These are phyloP conservation scores for Malaclemys terrapin DNA, from an alignment of 2,113 vertebrate species.

Conservation along the genomic window DNA sequence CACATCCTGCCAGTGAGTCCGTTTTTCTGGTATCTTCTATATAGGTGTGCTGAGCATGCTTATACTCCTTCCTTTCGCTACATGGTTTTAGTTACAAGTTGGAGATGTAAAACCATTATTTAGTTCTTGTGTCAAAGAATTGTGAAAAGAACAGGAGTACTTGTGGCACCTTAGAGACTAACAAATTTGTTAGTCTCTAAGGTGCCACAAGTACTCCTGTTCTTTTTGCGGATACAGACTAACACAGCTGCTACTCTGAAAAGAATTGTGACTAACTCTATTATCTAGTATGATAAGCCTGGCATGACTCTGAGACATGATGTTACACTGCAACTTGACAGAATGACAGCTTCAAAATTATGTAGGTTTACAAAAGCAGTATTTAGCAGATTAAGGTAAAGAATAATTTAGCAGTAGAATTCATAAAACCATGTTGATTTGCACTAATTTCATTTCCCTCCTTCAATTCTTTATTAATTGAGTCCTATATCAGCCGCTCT, in stretches of 20 bases:
- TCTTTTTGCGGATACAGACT: no score
- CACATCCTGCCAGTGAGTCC: slow-evolving; percentile 82
- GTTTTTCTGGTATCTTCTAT: slow-evolving; percentile 84
- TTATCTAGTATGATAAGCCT: slow-evolving; percentile 70
- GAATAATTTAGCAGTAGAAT: not conserved
- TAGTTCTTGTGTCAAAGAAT: slow-evolving; percentile 79
- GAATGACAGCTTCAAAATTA: not conserved
- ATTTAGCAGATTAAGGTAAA: not conserved
- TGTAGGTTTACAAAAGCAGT: not conserved
- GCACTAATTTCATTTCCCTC: no score
- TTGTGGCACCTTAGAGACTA: no score
- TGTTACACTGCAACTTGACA: slow-evolving; percentile 3
- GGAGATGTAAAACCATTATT: slow-evolving; percentile 62
- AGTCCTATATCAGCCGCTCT: no score
- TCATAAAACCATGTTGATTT: not conserved
- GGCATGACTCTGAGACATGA: slow-evolving; percentile 69
- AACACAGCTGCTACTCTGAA: not conserved
- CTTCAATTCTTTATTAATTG: no score
- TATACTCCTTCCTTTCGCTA: slow-evolving; percentile 63
- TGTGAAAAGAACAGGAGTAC: not conserved
- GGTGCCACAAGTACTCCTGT: no score
- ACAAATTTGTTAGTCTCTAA: no score
- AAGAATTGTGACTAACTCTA: slow-evolving; percentile 67
- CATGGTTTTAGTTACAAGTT: slow-evolving; percentile 75
- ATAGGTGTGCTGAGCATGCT: slow-evolving; percentile 51